These are phyloP conservation scores for Caenorhabditis drosophilae DNA, from an alignment of 2,888 invertebrate species.

Conservation along the genomic window DNA sequence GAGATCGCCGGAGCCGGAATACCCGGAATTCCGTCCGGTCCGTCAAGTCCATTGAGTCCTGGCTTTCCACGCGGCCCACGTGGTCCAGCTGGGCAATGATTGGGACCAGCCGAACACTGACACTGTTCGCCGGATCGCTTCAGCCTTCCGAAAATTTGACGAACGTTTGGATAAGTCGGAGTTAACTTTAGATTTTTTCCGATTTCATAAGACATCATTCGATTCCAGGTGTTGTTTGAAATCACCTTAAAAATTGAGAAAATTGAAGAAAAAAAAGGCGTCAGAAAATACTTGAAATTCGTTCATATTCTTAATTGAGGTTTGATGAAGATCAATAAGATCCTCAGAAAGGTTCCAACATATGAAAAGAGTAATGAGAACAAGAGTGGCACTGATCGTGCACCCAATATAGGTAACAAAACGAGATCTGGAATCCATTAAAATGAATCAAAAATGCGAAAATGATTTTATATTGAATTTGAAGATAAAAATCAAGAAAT, in stretches of 20 bases:
- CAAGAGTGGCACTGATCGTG: constrained; percentile 30
- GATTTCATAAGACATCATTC: constrained; percentile 34
- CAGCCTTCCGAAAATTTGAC: constrained; percentile 32
- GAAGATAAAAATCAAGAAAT: no score
- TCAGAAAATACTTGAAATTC: constrained; percentile 32
- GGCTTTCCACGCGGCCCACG: constrained; percentile 40
- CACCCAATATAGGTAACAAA: constrained; percentile 28
- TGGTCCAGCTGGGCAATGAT: constrained; percentile 41
- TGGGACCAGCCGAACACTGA: constrained; percentile 28
- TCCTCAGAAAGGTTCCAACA: constrained; percentile 41
- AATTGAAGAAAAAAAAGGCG: constrained; percentile 3
- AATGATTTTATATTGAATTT: no score
- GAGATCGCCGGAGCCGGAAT: constrained; percentile 21
- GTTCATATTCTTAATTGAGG: constrained; percentile 38
- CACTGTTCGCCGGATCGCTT: constrained; percentile 36
- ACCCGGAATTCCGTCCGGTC: constrained; percentile 36
- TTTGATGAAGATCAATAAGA: constrained; percentile 38
- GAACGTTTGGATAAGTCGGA: constrained; percentile 5
- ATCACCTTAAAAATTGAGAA: constrained; percentile 23
- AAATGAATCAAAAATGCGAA: no score
- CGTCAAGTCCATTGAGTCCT: constrained; percentile 35
- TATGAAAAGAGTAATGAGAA: constrained; percentile 29
- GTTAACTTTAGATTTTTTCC: no score
- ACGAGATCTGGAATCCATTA: no score
- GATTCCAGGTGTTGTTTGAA: constrained; percentile 43